Evolutionary conservation across 2,888 invertebrate species (phyloP).

Genomic region (Acronicta alni): DNA sequence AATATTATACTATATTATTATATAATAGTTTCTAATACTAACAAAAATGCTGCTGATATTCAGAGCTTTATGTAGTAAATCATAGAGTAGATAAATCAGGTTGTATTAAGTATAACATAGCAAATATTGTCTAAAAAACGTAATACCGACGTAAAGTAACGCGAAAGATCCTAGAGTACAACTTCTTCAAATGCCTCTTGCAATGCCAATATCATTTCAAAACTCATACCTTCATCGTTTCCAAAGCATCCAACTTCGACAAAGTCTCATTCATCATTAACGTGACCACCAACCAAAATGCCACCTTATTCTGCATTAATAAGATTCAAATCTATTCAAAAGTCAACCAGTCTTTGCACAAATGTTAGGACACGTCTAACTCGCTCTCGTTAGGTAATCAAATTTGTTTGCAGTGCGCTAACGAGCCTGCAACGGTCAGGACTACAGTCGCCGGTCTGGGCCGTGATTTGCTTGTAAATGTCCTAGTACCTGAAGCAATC

Average conservation of each 20-base stretch:
- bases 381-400: slow-evolving; percentile 83
- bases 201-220: slow-evolving; percentile 21
- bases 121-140: not conserved
- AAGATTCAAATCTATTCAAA: slow-evolving; percentile 44
- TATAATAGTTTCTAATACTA: no score
- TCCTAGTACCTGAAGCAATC: slow-evolving; percentile 49
- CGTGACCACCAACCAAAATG: slow-evolving; percentile 19
- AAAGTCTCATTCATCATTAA: slow-evolving; percentile 45
- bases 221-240: slow-evolving; percentile 36
- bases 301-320: slow-evolving; percentile 25
- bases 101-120: no score
- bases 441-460: slow-evolving; percentile 56
- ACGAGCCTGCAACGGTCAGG: slow-evolving; percentile 75
- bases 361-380: slow-evolving; percentile 64
- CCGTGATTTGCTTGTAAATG: slow-evolving; percentile 76
- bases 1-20: no score
- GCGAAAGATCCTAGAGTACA: not conserved
- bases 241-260: slow-evolving; percentile 38
- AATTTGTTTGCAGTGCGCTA: slow-evolving; percentile 83
- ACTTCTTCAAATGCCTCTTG: slow-evolving; percentile 6
- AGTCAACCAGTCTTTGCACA: slow-evolving; percentile 45
- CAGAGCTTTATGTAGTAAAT: no score
- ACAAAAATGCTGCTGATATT: no score
- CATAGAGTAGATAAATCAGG: no score
- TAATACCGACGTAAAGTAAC: not conserved